Evolutionary conservation across 1,140 invertebrate genomes (phyloP).

Genomic region (Ylistrum balloti): DNA sequence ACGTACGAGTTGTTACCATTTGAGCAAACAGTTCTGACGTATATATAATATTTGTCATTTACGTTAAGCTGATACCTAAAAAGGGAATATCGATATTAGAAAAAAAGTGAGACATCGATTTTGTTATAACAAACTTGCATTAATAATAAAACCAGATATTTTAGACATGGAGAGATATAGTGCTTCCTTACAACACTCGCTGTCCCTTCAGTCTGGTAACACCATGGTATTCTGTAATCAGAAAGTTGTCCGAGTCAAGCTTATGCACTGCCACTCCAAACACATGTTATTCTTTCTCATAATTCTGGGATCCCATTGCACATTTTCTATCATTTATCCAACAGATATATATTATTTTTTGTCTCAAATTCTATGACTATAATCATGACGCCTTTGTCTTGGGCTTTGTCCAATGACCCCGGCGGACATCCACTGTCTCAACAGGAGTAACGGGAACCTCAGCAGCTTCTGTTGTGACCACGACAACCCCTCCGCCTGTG

Average conservation of each 20-base stretch:
- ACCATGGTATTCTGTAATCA: not conserved
- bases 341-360: not conserved
- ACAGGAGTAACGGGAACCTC: not conserved
- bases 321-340: not conserved
- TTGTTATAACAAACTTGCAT: not conserved
- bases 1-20: not conserved
- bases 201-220: not conserved
- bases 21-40: not conserved
- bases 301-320: not conserved
- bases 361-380: not conserved
- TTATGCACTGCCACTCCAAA: not conserved
- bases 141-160: not conserved
- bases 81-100: too few species aligned
- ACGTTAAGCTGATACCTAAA: not conserved
- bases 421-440: not conserved
- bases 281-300: not conserved
- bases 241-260: not conserved
- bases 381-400: not conserved
- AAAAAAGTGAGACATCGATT: not conserved
- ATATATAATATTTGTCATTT: not conserved
- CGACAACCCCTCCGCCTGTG: not conserved
- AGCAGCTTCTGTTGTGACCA: not conserved
- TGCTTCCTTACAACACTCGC: not conserved
- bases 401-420: not conserved
- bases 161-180: not conserved